Evolutionary conservation across 1,140 invertebrate species (phyloP).

Genomic region (Eueides isabella): DNA sequence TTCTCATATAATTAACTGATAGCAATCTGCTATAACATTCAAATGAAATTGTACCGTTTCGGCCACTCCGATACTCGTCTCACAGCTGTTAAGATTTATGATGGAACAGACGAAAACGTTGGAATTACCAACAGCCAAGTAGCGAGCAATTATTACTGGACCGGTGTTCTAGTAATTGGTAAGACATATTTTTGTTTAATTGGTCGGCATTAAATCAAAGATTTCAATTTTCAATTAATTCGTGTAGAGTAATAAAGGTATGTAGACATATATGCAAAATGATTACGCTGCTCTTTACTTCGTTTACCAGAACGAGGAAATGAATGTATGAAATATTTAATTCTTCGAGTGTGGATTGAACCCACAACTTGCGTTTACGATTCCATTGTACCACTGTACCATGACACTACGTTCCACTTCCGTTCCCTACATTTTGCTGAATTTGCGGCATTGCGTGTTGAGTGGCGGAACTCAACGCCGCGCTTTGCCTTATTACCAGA

Average conservation of each 20-base stretch:
- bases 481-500: too few relatives aligned
- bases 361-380: too few relatives aligned
- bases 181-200: conserved; percentile 39
- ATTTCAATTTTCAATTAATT: conserved; percentile 53
- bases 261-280: background rate
- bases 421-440: too few relatives aligned
- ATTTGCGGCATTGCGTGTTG: too few relatives aligned
- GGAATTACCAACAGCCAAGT: conserved; percentile 28
- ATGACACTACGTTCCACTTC: too few relatives aligned
- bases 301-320: too few relatives aligned
- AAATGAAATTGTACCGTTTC: conserved; percentile 8
- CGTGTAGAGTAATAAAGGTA: background rate
- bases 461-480: too few relatives aligned
- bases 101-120: conserved; percentile 23
- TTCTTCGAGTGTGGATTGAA: too few relatives aligned
- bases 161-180: conserved; percentile 29
- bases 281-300: too few relatives aligned
- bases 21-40: background rate
- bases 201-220: conserved; percentile 51
- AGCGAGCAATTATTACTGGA: conserved; percentile 28
- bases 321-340: too few relatives aligned
- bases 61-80: conserved; percentile 26
- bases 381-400: too few relatives aligned
- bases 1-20: background rate
- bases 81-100: conserved; percentile 29